Base-by-base conservation (phyloP, 1,140 invertebrate genomes). In the Macrobrachium nipponense region DNA sequence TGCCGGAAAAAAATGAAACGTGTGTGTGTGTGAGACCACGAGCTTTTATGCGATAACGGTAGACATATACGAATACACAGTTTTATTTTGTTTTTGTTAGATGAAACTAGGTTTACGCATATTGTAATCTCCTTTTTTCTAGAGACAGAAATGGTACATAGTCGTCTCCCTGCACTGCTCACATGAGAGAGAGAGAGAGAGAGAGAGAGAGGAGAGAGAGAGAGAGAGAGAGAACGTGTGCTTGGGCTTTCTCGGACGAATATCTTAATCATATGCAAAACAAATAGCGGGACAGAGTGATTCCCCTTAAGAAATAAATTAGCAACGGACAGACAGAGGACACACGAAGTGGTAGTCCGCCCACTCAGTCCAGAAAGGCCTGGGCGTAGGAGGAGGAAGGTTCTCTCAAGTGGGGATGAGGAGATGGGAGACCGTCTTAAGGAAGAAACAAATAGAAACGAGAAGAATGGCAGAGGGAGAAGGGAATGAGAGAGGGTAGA, bases 171-270 rank as follows among this genome's bases (percentile, higher is more conserved):
- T n/a, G 44, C n/a, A n/a, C n/a, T n/a, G n/a, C n/a, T n/a, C n/a
- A n/a, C n/a, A n/a, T n/a, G n/a, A n/a, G n/a, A n/a, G 12, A 85
- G 82, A 70, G 75, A 78, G 82, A 58, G 61, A 68, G 43, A 27
- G 44, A 36, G 51, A 66, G 27, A 77, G 43, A n/a, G 61, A 36
- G 17, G 27, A 27, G 44, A 66, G 18, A 77, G 73, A 76, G 81
- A 83, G 70, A 76, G 66, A 11, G 60, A 76, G 81, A 76, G 76
- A 78, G 58, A 60, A 14, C 17, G 76, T n/a, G 76, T 11, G 76
- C 10, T 20, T 11, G 2, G 18, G 64, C 12, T 68, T 68, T n/a
- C n/a, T 15, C 27, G 64, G 18, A n/a, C 1, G 11, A 12, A 68
- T 68, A 68, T 68, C 64, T 68, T n/a, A 68, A n/a, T 68, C 10